Evolutionary conservation across 2,113 vertebrate genomes (phyloP).

Genomic region (Leptobrachium ailaonicum): DNA sequence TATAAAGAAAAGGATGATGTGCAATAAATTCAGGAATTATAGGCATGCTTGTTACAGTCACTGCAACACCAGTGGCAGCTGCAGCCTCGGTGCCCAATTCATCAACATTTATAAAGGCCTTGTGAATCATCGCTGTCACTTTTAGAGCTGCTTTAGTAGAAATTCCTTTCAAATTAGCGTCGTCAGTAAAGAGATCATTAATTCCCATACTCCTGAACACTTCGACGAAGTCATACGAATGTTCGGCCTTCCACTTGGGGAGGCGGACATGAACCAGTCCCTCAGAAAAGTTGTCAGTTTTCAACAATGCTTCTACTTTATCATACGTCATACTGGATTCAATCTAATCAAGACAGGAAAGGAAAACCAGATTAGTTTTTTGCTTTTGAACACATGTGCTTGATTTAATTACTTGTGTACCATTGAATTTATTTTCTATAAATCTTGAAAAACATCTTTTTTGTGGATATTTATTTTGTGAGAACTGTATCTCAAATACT

Average conservation of each 20-base stretch:
- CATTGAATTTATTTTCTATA: too few relatives aligned
- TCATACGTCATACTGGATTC: constrained; percentile 54
- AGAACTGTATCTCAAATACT: too few relatives aligned
- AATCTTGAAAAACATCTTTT: too few relatives aligned
- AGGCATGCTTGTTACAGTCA: constrained; percentile 45
- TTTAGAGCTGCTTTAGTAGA: constrained; percentile 56
- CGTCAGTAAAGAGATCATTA: constrained; percentile 59
- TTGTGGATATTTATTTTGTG: too few relatives aligned
- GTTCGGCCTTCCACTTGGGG: constrained; percentile 67
- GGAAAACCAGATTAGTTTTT: background rate
- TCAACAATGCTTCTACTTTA: constrained; percentile 60
- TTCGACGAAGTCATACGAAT: constrained; percentile 54
- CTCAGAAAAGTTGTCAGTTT: constrained; percentile 27
- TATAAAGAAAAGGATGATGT: constrained; percentile 67
- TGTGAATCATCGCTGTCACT: constrained; percentile 64
- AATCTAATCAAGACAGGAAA: constrained; percentile 53
- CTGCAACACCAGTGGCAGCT: constrained; percentile 29
- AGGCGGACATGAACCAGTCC: constrained; percentile 60
- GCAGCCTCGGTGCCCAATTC: constrained; percentile 66
- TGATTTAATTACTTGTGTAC: too few relatives aligned
- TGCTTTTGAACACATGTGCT: too few relatives aligned
- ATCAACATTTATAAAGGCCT: constrained; percentile 61
- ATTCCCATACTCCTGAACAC: constrained; percentile 59
- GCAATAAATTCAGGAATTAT: constrained; percentile 54
- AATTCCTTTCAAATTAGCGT: constrained; percentile 70